Evolutionary conservation across 2,113 vertebrate species (phyloP), one percentile per base, ranked within the genome.

Genomic region (Campylorhamphus procurvoides): DNA sequence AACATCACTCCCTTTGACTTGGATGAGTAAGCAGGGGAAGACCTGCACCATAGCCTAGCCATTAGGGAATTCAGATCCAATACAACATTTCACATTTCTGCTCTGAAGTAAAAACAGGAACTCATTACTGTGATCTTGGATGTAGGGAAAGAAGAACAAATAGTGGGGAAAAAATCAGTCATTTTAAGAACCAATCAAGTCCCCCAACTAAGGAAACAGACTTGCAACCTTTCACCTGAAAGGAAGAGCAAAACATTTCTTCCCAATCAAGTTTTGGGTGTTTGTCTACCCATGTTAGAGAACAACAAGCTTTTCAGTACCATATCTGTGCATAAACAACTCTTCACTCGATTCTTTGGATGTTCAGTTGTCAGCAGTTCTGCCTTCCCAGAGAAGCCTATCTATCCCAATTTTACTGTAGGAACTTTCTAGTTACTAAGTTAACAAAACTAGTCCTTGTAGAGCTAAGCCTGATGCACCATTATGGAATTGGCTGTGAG

Each of bases 401-500:
- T 7, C 20, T 15, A 49, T 22, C 10, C 46, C 35, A 37, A 35
- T 62, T 87, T 79, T 68, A 47, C 52, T 24, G 37, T 25, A 74
- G 37, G 63, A 80, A 40, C 4, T 25, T 64, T 68, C 28, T 66
- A 39, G 19, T 72, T 84, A 29, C 23, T 42, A 53, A 64, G 39
- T 59, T 63, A 85, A 59, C 8, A 90, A 66, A 46, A 77, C 17
- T 47, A 87, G 68, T 62, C 25, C 64, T 94, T 33, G 25, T 42
- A 71, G 87, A 78, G 46, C 39, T 71, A 55, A 84, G 29, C 19
- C 14, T 7, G 62, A 23, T 31, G 14, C 29, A 62, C 52, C 11
- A 0, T 29, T 52, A 55, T 6, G 75, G 42, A 47, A 6, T 7
- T 49, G 10, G 5, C 25, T 63, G 13, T 2, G 3, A 72, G 37